Conservation (phyloP, 2,888 invertebrate genomes). For the Sinelater perroti region DNA sequence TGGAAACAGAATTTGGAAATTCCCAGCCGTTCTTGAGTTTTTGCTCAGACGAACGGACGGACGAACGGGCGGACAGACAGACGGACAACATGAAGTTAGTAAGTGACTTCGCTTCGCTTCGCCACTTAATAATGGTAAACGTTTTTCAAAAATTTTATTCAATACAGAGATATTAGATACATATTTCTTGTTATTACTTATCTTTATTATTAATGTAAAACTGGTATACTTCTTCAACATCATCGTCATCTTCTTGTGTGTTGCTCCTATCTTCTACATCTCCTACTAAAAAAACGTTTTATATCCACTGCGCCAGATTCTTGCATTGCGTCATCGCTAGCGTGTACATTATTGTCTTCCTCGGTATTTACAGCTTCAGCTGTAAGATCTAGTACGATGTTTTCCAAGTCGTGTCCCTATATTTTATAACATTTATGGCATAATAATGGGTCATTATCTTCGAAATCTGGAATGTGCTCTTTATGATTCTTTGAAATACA, state of each 20-base stretch:
- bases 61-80: no score
- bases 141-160: no score
- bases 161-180: neutral
- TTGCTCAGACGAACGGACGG: no score
- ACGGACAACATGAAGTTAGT: neutral
- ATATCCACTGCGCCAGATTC: no score
- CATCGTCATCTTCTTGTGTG: neutral
- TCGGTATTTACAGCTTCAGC: neutral
- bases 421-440: slow-evolving; percentile 30
- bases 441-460: slow-evolving; percentile 24
- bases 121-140: no score
- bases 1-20: no score
- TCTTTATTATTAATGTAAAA: neutral
- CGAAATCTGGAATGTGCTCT: slow-evolving; percentile 25
- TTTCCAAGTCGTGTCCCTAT: no score
- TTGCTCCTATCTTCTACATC: slow-evolving; percentile 1
- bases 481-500: slow-evolving; percentile 23
- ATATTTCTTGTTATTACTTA: neutral
- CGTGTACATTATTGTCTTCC: neutral
- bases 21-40: no score
- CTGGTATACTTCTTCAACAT: neutral
- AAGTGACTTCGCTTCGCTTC: neutral
- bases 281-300: neutral
- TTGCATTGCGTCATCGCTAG: neutral
- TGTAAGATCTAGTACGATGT: no score